Conservation (phyloP, 2,797 vertebrate genomes). For the Hemibagrus guttatus region DNA sequence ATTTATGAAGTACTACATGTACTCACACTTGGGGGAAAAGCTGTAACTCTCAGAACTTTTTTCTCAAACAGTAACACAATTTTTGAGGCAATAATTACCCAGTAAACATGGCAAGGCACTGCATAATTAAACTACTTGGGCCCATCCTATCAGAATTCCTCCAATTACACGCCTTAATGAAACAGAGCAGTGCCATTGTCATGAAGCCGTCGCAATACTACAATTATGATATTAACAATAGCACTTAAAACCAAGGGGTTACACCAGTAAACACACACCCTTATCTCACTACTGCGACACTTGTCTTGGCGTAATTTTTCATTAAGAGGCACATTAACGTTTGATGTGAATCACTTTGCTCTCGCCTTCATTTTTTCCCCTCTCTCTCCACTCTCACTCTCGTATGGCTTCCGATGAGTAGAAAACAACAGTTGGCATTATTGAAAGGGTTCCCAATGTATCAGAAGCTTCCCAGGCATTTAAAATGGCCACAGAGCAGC, state of each 20-base stretch:
- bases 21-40: conserved; percentile 62
- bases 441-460: conserved; percentile 62
- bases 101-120: conserved; percentile 75
- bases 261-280: conserved; percentile 78
- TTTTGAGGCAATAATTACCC: conserved; percentile 81
- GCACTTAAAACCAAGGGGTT: conserved; percentile 83
- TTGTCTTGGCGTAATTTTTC: conserved; percentile 73
- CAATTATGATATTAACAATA: conserved; percentile 84
- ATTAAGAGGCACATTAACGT: conserved; percentile 72
- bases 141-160: conserved; percentile 84
- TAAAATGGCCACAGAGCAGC: conserved; percentile 53
- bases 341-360: conserved; percentile 75
- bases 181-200: conserved; percentile 77
- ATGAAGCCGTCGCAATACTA: conserved; percentile 76
- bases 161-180: conserved; percentile 86
- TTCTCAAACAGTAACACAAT: conserved; percentile 75
- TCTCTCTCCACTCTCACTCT: conserved; percentile 53
- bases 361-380: conserved; percentile 48
- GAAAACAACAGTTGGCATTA: conserved; percentile 64
- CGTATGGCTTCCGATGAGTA: conserved; percentile 56
- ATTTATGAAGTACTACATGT: conserved; percentile 63
- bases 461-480: conserved; percentile 58
- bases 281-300: conserved; percentile 76
- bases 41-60: conserved; percentile 74
- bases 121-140: conserved; percentile 83